Percentiles rank a stretch among this genome's conserved stretches.
These are phyloP conservation scores for Stigmatopora argus DNA, from an alignment of 2,113 vertebrate genomes.

Conservation along the genomic window DNA sequence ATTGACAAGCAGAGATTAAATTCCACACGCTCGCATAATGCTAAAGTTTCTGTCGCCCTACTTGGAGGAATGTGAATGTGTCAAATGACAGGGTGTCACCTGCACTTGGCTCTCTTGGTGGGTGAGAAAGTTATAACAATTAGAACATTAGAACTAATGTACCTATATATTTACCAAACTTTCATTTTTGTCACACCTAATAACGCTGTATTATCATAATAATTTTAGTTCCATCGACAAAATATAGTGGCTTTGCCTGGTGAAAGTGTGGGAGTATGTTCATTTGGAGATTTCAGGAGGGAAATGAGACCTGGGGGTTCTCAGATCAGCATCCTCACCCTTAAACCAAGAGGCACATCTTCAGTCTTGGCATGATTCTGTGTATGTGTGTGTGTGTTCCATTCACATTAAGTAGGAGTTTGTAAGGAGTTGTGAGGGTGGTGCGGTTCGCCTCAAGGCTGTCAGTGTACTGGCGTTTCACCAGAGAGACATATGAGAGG, in stretches of 20 bases:
- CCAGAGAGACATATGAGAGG: constrained; percentile 78
- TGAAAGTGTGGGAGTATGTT: constrained; percentile 30
- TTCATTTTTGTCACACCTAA: no score
- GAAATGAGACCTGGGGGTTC: constrained; percentile 24
- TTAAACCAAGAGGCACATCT: constrained; percentile 42
- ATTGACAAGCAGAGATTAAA: constrained; percentile 99
- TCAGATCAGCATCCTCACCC: constrained; percentile 17
- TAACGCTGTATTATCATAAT: not conserved
- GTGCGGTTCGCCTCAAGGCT: constrained; percentile 68
- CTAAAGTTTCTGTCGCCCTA: constrained; percentile 84
- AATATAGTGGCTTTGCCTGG: constrained; percentile 14
- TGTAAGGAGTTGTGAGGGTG: constrained; percentile 5
- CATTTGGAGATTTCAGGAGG: constrained; percentile 34
- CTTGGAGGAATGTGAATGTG: constrained; percentile 62
- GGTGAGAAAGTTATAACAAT: constrained; percentile 90
- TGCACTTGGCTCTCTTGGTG: constrained; percentile 89
- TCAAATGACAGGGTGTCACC: constrained; percentile 99
- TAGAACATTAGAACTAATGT: constrained; percentile 51
- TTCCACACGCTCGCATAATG: constrained; percentile 47
- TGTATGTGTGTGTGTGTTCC: constrained; percentile 19
- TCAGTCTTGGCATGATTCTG: constrained; percentile 34
- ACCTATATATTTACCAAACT: no score
- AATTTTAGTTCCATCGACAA: not conserved
- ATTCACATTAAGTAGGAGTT: constrained; percentile 16
- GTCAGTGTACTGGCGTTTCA: constrained; percentile 69